Evolutionary conservation across 2,113 vertebrate species (phyloP).

Genomic region (Macquaria ambigua): DNA sequence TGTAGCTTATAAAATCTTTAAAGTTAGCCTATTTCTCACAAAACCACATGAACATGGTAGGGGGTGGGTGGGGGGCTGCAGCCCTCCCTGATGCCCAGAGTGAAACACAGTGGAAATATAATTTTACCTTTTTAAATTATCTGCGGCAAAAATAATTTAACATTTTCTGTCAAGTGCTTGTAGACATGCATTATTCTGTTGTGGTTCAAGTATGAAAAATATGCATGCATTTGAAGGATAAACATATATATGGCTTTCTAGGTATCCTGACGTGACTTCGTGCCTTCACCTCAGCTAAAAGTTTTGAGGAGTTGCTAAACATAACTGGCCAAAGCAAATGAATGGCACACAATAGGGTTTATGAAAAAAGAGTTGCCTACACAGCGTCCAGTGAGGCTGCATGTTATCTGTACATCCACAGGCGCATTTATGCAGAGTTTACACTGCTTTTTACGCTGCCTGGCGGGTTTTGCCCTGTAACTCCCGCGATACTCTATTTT

Average conservation of each 20-base stretch:
- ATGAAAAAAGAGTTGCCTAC: background rate
- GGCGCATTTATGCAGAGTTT: background rate
- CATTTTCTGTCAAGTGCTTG: background rate
- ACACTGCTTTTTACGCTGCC: background rate
- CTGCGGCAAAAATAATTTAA: background rate
- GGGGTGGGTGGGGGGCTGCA: background rate
- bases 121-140: background rate
- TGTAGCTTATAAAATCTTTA: background rate
- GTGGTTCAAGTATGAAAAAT: background rate
- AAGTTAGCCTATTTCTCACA: constrained; percentile 1
- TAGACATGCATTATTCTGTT: background rate
- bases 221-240: too few relatives aligned
- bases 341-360: background rate
- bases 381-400: background rate
- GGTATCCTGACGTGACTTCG: background rate
- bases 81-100: background rate
- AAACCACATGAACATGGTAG: background rate
- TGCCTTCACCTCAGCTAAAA: background rate
- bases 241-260: background rate
- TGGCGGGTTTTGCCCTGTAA: background rate
- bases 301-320: background rate
- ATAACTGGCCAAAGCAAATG: background rate
- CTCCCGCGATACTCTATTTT: background rate
- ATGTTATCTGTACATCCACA: background rate
- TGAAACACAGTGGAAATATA: background rate